Percentiles rank a stretch among this genome's conserved stretches.
These are phyloP conservation scores for Motacilla alba DNA, from an alignment of 2,113 vertebrate species.

Conservation along the genomic window DNA sequence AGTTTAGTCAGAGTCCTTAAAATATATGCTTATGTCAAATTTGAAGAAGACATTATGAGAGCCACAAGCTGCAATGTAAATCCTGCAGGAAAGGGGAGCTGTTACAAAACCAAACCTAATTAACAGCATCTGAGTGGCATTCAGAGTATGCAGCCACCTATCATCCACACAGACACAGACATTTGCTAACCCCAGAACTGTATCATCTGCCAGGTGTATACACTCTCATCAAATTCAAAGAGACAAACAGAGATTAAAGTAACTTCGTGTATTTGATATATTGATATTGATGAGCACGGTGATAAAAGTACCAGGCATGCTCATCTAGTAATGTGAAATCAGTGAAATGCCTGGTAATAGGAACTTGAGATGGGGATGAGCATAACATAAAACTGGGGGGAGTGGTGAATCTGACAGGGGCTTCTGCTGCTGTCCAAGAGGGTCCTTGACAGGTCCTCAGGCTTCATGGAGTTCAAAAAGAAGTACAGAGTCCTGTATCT, in stretches of 20 bases:
- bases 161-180: not conserved
- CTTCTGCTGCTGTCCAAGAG: not conserved
- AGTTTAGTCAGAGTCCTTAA: not conserved
- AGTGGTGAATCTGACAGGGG: not conserved
- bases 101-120: not conserved
- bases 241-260: conserved; percentile 1
- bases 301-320: not conserved
- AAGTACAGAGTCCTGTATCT: not conserved
- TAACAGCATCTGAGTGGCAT: conserved; percentile 24
- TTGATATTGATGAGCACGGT: not conserved
- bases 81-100: not conserved
- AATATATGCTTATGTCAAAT: not conserved
- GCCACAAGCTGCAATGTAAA: not conserved
- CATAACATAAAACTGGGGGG: not conserved
- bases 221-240: not conserved
- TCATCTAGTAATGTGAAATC: not conserved
- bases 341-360: not conserved
- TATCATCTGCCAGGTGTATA: not conserved
- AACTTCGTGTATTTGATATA: not conserved
- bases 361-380: not conserved
- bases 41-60: conserved; percentile 4
- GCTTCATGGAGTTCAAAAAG: not conserved
- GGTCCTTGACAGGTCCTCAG: not conserved
- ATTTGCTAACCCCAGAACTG: conserved; percentile 1
- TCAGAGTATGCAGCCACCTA: not conserved